These are phyloP conservation scores for Coilia nasus DNA, from an alignment of 2,797 vertebrate species.

Conservation along the genomic window DNA sequence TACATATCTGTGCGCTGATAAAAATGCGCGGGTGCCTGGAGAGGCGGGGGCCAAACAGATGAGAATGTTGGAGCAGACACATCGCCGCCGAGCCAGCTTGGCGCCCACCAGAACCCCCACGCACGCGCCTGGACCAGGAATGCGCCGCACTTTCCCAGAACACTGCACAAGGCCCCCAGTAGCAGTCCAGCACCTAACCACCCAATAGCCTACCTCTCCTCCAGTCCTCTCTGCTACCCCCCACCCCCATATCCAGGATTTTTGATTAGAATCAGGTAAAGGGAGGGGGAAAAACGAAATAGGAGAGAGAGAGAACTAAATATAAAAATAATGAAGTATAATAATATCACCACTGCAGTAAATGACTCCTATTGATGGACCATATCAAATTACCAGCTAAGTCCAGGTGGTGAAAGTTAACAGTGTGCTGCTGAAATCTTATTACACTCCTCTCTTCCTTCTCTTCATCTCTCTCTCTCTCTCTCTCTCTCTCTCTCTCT, in stretches of 20 bases:
- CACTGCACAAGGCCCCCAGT: neutral
- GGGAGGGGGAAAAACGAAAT: neutral
- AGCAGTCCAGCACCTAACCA: neutral
- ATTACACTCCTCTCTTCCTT: constrained; percentile 70
- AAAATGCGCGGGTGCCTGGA: constrained; percentile 23
- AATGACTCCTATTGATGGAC: constrained; percentile 81
- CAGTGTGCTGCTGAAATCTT: constrained; percentile 81
- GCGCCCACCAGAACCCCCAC: constrained; percentile 23
- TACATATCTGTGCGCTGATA: constrained; percentile 39
- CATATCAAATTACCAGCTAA: constrained; percentile 83
- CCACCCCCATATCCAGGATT: constrained; percentile 34
- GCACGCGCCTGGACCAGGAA: constrained; percentile 29
- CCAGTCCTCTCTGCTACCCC: constrained; percentile 5
- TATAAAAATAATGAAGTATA: constrained; percentile 69
- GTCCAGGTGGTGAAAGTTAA: constrained; percentile 82
- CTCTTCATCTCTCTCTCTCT: constrained; percentile 38
- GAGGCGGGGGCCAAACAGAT: constrained; percentile 31
- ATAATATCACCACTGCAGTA: constrained; percentile 69
- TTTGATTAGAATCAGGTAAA: constrained; percentile 63
- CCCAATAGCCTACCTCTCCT: neutral
- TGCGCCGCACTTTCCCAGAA: neutral
- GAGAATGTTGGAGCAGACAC: constrained; percentile 34
- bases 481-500: constrained; percentile 41
- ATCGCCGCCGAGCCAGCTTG: constrained; percentile 28
- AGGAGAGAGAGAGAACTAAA: constrained; percentile 62